These are phyloP conservation scores for Sinocyclocheilus maitianheensis DNA, from an alignment of 2,113 vertebrate species.

Conservation along the genomic window DNA sequence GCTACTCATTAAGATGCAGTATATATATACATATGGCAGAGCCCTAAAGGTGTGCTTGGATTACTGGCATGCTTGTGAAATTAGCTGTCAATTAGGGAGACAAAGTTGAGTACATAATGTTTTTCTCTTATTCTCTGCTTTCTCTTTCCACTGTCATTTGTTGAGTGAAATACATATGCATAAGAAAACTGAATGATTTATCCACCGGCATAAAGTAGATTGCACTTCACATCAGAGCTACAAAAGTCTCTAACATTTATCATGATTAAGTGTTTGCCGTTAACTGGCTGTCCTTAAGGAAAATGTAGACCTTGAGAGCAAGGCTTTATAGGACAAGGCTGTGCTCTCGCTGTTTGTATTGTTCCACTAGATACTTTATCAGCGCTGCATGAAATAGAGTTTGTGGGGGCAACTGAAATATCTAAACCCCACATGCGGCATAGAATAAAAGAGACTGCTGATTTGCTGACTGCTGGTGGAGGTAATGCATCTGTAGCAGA, in stretches of 20 bases:
- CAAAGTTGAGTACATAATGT: constrained; percentile 22
- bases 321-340: constrained; percentile 11
- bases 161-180: not conserved
- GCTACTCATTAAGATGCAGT: not conserved
- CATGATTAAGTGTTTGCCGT: constrained; percentile 1
- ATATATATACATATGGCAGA: not conserved
- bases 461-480: not conserved
- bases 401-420: not conserved
- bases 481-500: not conserved
- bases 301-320: constrained; percentile 35
- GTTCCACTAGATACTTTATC: not conserved
- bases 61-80: constrained; percentile 22
- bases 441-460: not conserved
- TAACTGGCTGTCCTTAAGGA: constrained; percentile 36
- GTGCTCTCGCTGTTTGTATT: not conserved
- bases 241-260: constrained; percentile 25
- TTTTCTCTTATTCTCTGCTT: constrained; percentile 22
- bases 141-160: not conserved
- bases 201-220: constrained; percentile 34
- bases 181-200: constrained; percentile 7
- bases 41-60: constrained; percentile 9
- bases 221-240: not conserved
- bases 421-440: not conserved
- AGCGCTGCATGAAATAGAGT: not conserved
- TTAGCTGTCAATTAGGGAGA: not conserved